phyloP scores from a whole-genome alignment of 1,140 invertebrate species.

The Wiebesia pumilae region DNA sequence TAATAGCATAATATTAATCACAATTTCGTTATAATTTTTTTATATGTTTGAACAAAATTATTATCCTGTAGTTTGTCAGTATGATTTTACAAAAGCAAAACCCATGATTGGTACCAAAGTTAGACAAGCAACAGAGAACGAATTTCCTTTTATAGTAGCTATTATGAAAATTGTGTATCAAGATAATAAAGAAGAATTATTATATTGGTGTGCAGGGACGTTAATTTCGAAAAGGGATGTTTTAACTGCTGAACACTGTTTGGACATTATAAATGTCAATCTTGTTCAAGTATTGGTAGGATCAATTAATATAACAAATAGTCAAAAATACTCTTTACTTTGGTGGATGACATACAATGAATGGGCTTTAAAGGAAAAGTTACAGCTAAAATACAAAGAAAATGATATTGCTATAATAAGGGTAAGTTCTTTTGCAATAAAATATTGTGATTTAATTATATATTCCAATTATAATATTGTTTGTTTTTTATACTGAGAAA shows the following conservation, averaged over 20 bases:
- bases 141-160: not conserved
- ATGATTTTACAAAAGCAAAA: not conserved
- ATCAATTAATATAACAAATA: not conserved
- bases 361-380: not conserved
- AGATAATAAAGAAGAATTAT: not conserved
- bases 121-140: not conserved
- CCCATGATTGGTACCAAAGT: not conserved
- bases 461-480: no score
- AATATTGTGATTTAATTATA: not conserved
- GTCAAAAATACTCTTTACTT: not conserved
- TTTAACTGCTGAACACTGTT: not conserved
- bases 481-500: no score
- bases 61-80: not conserved
- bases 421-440: not conserved
- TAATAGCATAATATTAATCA: not conserved
- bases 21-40: not conserved
- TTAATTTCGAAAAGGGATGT: not conserved
- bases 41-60: not conserved
- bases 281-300: not conserved
- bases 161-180: not conserved
- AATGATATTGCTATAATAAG: not conserved
- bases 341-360: constrained; percentile 1
- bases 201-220: not conserved
- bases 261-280: not conserved
- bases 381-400: not conserved